These are phyloP conservation scores for Emydura subglobosa DNA, from an alignment of 2,113 vertebrate species.

Conservation along the genomic window DNA sequence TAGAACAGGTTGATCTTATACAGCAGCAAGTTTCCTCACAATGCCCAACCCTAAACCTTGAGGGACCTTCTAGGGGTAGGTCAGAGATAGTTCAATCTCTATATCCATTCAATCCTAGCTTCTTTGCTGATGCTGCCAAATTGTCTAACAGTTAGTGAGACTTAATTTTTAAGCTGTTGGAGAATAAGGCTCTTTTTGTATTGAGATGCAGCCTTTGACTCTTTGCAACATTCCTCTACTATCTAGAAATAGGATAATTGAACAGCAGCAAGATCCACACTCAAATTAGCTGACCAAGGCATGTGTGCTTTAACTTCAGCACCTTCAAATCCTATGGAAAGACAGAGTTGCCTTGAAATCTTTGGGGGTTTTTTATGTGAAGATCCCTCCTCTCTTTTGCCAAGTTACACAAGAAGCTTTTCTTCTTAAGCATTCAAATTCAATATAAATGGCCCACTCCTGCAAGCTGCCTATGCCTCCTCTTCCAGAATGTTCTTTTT, in stretches of 20 bases:
- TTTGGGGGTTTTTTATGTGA: not conserved
- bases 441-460: not conserved
- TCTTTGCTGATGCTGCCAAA: not conserved
- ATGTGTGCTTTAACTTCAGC: not conserved
- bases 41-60: not conserved
- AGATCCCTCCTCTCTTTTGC: not conserved
- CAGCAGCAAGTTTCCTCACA: not conserved
- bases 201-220: not conserved
- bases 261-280: not conserved
- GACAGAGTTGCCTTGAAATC: not conserved
- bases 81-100: not conserved
- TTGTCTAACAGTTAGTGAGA: not conserved
- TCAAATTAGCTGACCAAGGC: rapidly evolving
- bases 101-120: not conserved
- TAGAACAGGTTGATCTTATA: not conserved
- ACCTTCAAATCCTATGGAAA: not conserved
- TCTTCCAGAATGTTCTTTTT: not conserved
- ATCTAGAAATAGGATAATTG: not conserved
- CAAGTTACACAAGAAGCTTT: not conserved
- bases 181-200: not conserved
- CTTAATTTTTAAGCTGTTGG: not conserved
- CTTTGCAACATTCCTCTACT: not conserved
- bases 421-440: not conserved
- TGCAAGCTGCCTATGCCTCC: not conserved
- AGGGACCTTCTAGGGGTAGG: not conserved